Evolutionary conservation across 1,140 invertebrate genomes (phyloP), one percentile per base, ranked within the genome.

Genomic region (Ooceraea biroi): DNA sequence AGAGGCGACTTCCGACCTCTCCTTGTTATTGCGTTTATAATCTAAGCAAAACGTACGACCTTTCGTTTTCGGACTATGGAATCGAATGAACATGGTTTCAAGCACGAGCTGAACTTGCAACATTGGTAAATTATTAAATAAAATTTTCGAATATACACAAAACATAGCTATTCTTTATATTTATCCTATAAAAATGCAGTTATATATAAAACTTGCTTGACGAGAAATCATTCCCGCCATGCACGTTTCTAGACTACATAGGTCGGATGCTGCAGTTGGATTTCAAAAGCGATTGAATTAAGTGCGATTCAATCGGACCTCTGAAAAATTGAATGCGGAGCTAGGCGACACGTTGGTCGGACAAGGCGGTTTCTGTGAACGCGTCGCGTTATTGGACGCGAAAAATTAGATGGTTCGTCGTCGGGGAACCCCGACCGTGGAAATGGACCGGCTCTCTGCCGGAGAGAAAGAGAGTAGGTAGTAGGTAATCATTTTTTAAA

Each of bases 401-500:
- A 66, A 25, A 52, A 65, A 77, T 50, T 77, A 65, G 1, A 77
- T 0, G 46, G 19, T 22, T n/a, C 41, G 41, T 25, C 3, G 1
- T 11, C n/a, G 10, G 27, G 19, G 14, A 12, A 66, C 30, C 61
- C 44, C 44, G 19, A n/a, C n/a, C 1, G 58, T 65, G 27, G 27
- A 65, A 52, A 52, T 27, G 27, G 14, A 50, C 17, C 17, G 61
- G 30, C 50, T 44, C 30, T n/a, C 14, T 14, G 50, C 50, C 0
- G 50, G 50, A n/a, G n/a, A 52, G 50, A 5, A 52, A n/a, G 27
- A 12, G 48, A 78, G 60, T 52, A 25, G 58, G 30, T 41, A 44
- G 30, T 41, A 44, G 65, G 63, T 57, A 78, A 78, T 78, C 69
- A 78, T 78, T 69, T 69, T 78, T 69, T 69, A 69, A 78, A 69